Conservation (phyloP, 2,888 invertebrate species). For the Hypercompe scribonia region DNA sequence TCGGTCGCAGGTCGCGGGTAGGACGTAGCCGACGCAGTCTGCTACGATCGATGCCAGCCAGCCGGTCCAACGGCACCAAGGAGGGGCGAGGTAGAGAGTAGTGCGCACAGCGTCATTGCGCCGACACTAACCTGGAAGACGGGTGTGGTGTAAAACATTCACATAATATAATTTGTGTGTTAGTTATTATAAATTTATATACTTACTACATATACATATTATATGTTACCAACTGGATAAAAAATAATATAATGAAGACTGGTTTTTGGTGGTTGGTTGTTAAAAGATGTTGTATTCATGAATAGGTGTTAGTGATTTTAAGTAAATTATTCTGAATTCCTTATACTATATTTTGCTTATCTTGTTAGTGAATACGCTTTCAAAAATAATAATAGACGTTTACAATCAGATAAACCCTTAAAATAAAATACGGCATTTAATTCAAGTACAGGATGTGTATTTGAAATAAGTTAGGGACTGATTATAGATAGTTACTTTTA, state of each 20-base stretch:
- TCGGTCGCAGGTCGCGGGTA: constrained; percentile 48
- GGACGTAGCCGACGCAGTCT: constrained; percentile 63
- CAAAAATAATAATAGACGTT: not conserved
- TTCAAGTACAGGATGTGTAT: not conserved
- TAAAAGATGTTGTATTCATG: not conserved
- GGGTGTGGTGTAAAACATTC: constrained; percentile 45
- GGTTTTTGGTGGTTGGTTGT: not conserved
- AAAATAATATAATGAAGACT: not conserved
- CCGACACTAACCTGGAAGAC: constrained; percentile 58
- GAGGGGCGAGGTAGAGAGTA: constrained; percentile 58
- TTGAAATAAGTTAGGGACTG: not conserved
- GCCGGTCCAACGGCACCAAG: constrained; percentile 56
- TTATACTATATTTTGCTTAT: not conserved
- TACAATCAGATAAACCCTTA: not conserved
- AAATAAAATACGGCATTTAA: not conserved
- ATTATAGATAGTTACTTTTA: not conserved
- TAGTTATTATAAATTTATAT: not conserved
- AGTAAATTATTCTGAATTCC: not conserved
- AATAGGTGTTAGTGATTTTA: not conserved
- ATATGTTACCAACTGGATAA: not conserved
- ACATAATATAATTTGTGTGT: constrained; percentile 30
- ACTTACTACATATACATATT: not conserved
- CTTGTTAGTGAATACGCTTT: not conserved
- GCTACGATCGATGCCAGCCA: constrained; percentile 70
- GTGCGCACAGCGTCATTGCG: constrained; percentile 73